Evolutionary conservation across 2,113 vertebrate species (phyloP).

Genomic region (Stictonetta naevosa): DNA sequence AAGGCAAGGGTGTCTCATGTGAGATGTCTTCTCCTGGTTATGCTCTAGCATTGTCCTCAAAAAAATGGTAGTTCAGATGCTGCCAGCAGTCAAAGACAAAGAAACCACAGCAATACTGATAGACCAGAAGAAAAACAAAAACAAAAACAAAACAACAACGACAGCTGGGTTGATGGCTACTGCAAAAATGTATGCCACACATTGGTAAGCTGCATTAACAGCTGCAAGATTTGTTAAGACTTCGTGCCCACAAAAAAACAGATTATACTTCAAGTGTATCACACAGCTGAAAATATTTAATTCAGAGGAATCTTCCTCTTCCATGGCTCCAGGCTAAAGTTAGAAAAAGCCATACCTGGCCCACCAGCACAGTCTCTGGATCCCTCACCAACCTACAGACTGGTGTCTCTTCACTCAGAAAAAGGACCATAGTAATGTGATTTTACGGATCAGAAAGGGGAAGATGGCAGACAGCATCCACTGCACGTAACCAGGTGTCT

Average conservation of each 20-base stretch:
- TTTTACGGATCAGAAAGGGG: not conserved
- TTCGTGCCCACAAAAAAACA: not conserved
- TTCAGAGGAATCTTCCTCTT: not conserved
- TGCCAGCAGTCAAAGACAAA: not conserved
- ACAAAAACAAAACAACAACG: no score
- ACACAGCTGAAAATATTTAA: not conserved
- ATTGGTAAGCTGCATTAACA: not conserved
- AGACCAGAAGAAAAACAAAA: not conserved
- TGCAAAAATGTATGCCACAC: not conserved
- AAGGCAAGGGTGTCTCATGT: not conserved
- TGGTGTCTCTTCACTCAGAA: not conserved
- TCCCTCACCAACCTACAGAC: not conserved
- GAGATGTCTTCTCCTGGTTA: not conserved
- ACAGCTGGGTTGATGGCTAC: not conserved
- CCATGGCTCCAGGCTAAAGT: not conserved
- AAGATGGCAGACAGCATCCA: not conserved
- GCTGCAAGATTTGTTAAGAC: not conserved
- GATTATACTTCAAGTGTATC: not conserved
- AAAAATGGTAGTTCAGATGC: not conserved
- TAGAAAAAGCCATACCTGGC: not conserved
- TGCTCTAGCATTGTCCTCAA: not conserved
- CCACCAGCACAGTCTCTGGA: not conserved
- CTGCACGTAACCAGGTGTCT: fast-evolving
- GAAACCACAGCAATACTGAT: not conserved
- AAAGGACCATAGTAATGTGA: not conserved